A percentile compares a stretch with the other conserved stretches of the same genome.
Conservation (phyloP, 2,113 vertebrate species). For the Neodontobutis hainanensis region DNA sequence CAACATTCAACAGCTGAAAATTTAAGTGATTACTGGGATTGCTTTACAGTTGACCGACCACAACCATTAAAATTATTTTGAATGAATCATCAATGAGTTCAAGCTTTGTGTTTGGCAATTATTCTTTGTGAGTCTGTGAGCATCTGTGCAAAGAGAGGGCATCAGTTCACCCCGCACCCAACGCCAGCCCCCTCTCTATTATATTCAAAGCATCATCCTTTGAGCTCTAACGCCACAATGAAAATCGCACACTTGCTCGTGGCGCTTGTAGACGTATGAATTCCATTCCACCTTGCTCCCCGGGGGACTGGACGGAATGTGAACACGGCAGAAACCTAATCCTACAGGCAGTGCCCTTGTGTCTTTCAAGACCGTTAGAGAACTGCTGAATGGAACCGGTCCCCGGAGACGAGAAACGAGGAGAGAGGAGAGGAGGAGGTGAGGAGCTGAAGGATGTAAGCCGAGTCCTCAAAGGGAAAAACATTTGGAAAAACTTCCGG, state of each 20-base stretch:
- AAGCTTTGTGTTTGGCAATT: slow-evolving; percentile 47
- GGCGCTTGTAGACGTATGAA: slow-evolving; percentile 65
- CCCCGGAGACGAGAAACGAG: slow-evolving; percentile 42
- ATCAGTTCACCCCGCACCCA: slow-evolving; percentile 27
- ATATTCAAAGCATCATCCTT: slow-evolving; percentile 48
- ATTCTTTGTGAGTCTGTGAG: slow-evolving; percentile 33
- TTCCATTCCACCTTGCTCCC: slow-evolving; percentile 66
- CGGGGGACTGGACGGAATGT: slow-evolving; percentile 57
- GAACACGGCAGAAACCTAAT: slow-evolving; percentile 75
- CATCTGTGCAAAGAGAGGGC: slow-evolving; percentile 39
- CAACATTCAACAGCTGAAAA: slow-evolving; percentile 49
- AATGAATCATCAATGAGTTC: slow-evolving; percentile 32
- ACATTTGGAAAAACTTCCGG: slow-evolving; percentile 42
- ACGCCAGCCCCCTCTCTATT: slow-evolving; percentile 41
- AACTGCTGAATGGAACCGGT: slow-evolving; percentile 66
- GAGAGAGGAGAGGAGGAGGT: neutral
- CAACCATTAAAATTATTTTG: slow-evolving; percentile 47
- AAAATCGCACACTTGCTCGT: slow-evolving; percentile 58
- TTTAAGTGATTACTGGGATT: slow-evolving; percentile 49
- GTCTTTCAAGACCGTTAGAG: slow-evolving; percentile 68
- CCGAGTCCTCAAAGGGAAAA: slow-evolving; percentile 36
- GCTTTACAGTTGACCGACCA: slow-evolving; percentile 39
- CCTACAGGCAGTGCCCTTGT: slow-evolving; percentile 65
- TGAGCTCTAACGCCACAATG: slow-evolving; percentile 31
- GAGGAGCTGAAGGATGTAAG: slow-evolving; percentile 9